These are phyloP conservation scores for Scytalopus superciliaris DNA, from an alignment of 2,113 vertebrate genomes.

Conservation along the genomic window DNA sequence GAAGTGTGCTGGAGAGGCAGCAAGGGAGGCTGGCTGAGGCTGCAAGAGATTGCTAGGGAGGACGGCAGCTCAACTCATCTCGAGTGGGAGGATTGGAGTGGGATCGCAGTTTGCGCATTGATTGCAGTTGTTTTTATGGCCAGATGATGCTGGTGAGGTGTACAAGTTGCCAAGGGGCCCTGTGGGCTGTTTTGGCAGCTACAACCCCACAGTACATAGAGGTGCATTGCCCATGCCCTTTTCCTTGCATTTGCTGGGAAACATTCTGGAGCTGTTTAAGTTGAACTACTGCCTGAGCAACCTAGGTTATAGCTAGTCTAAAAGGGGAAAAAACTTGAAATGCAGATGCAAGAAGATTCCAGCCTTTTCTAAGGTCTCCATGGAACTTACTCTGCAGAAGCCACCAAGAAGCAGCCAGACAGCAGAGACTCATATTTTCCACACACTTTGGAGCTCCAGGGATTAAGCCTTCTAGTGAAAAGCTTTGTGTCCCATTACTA, in stretches of 20 bases:
- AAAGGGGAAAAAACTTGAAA: not conserved
- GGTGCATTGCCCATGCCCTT: not conserved
- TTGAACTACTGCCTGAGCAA: not conserved
- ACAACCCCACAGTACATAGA: accelerated
- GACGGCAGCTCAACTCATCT: not conserved
- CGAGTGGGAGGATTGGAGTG: not conserved
- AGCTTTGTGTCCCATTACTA: not conserved
- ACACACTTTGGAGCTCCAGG: not conserved
- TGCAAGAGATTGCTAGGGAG: not conserved
- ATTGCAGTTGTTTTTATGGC: not conserved
- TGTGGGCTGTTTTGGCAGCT: not conserved
- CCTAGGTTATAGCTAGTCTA: not conserved
- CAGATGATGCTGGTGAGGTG: not conserved
- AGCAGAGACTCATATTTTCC: not conserved
- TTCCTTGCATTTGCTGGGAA: not conserved
- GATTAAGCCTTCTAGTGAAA: not conserved
- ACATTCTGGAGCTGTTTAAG: not conserved
- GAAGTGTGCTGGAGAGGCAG: not conserved
- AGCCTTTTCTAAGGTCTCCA: not conserved
- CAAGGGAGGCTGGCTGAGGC: not conserved
- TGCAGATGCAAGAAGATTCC: not conserved
- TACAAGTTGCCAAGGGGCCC: not conserved
- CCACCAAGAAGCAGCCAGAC: not conserved
- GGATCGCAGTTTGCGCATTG: not conserved
- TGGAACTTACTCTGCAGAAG: not conserved